Evolutionary conservation across 2,888 invertebrate species (phyloP).

Genomic region (Melinaea marsaeus): DNA sequence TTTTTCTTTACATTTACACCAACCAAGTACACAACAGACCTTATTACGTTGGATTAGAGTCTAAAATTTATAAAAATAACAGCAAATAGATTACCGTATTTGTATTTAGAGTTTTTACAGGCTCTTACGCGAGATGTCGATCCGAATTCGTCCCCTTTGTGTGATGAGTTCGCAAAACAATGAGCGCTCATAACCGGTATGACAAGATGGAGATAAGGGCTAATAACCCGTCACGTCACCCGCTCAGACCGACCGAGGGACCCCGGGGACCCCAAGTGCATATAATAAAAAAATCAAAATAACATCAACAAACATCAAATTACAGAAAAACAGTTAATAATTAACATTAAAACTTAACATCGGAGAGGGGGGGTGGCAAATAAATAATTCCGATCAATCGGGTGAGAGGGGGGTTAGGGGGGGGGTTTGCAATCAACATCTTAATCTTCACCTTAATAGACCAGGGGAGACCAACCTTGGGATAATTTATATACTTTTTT

Average conservation of each 20-base stretch:
- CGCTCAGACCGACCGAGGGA: constrained; percentile 21
- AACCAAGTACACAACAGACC: constrained; percentile 18
- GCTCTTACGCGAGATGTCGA: constrained; percentile 73
- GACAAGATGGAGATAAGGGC: constrained; percentile 65
- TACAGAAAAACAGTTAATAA: not conserved
- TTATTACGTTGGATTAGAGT: constrained; percentile 34
- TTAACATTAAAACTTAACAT: not conserved
- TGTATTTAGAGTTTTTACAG: constrained; percentile 70
- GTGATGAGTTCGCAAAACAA: constrained; percentile 67
- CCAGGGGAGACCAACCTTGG: constrained; percentile 26
- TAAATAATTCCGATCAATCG: constrained; percentile 53
- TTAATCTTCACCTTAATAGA: constrained; percentile 47
- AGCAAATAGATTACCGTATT: constrained; percentile 18
- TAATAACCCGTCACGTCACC: constrained; percentile 52
- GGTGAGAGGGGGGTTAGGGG: not conserved
- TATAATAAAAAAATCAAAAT: not conserved
- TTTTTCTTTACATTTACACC: constrained; percentile 42
- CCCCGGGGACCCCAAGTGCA: not conserved
- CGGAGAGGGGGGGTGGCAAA: constrained; percentile 29
- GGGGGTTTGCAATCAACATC: constrained; percentile 42
- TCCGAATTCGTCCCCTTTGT: constrained; percentile 59
- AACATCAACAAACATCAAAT: not conserved
- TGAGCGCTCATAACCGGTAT: constrained; percentile 62
- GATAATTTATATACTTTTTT: constrained; percentile 4
- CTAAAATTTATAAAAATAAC: constrained; percentile 26